Evolutionary conservation across 2,888 invertebrate genomes (phyloP).

Genomic region (Tortrix viridana): DNA sequence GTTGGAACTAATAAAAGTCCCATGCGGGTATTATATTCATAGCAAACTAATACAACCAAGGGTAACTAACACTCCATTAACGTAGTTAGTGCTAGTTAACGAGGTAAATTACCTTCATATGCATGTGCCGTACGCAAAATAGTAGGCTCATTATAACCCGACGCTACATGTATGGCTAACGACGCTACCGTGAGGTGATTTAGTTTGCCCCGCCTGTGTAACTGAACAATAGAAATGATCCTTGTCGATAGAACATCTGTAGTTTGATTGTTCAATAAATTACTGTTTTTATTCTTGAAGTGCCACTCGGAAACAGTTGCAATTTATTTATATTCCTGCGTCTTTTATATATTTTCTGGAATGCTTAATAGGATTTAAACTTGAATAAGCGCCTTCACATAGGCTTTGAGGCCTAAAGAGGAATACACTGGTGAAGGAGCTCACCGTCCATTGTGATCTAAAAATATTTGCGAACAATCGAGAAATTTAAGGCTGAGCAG

Average conservation of each 20-base stretch:
- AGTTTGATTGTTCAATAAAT: conserved; percentile 5
- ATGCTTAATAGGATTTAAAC: no score
- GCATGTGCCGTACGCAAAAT: conserved; percentile 56
- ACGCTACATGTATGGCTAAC: conserved; percentile 52
- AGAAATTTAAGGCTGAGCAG: no score
- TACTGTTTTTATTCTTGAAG: no score
- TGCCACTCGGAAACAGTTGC: no score
- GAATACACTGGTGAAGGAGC: no score
- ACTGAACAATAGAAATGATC: conserved; percentile 36
- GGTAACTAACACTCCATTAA: conserved; percentile 45
- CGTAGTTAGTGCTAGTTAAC: conserved; percentile 49
- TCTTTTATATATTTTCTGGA: no score
- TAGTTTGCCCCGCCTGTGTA: conserved; percentile 30
- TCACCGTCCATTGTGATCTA: no score
- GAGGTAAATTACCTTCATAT: conserved; percentile 59
- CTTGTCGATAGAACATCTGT: conserved; percentile 25
- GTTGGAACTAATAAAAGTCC: conserved; percentile 1
- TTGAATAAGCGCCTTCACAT: no score
- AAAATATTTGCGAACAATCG: no score
- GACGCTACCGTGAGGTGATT: conserved; percentile 48
- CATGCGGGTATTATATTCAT: conserved; percentile 31
- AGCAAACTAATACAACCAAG: conserved; percentile 44
- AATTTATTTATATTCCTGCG: no score
- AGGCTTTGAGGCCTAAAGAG: no score
- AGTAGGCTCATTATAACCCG: conserved; percentile 51